Evolutionary conservation across 2,888 invertebrate species (phyloP).

Genomic region (Trisateles emortualis): DNA sequence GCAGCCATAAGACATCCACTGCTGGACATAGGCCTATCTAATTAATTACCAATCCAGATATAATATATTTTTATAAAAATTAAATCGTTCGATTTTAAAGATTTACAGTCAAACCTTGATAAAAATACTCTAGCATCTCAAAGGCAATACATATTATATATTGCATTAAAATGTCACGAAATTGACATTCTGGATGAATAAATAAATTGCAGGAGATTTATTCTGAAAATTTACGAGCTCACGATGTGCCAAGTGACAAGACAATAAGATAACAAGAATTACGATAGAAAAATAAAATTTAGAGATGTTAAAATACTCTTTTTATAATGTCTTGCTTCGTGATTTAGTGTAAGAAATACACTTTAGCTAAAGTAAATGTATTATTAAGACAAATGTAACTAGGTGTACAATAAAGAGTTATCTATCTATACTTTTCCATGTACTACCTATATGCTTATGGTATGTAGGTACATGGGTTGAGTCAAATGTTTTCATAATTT

Average conservation of each 20-base stretch:
- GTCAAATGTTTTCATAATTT: too few species aligned
- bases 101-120: too few species aligned
- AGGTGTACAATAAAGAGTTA: too few species aligned
- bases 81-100: too few species aligned
- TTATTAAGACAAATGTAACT: too few species aligned
- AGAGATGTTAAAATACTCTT: slow-evolving; percentile 5
- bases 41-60: too few species aligned
- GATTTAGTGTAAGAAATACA: neutral
- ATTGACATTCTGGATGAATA: slow-evolving; percentile 12
- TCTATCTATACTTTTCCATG: too few species aligned
- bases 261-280: slow-evolving; percentile 14
- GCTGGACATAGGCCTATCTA: too few species aligned
- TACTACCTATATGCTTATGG: too few species aligned
- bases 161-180: slow-evolving; percentile 11
- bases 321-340: neutral
- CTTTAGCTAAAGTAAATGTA: slow-evolving; percentile 7
- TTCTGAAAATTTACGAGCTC: slow-evolving; percentile 15
- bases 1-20: too few species aligned
- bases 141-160: slow-evolving; percentile 1
- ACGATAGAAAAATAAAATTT: slow-evolving; percentile 14
- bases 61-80: too few species aligned
- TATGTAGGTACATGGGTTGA: too few species aligned
- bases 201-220: slow-evolving; percentile 17
- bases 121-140: neutral
- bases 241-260: slow-evolving; percentile 13